Conservation (phyloP, 1,140 invertebrate genomes). For the Delia radicum region DNA sequence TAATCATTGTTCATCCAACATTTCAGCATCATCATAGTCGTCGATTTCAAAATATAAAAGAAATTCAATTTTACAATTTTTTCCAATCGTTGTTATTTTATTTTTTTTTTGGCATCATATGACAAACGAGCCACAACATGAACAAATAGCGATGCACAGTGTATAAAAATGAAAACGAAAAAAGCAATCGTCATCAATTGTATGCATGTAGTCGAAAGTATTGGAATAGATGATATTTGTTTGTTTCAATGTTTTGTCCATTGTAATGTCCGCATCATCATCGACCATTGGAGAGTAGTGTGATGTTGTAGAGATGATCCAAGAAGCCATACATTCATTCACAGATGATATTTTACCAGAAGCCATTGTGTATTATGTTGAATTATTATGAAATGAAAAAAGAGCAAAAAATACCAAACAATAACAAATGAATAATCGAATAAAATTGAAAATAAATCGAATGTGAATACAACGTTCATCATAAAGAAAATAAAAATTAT, state of each 20-base stretch:
- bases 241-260: background rate
- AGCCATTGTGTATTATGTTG: background rate
- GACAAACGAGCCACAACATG: slow-evolving; percentile 11
- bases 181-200: background rate
- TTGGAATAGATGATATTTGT: background rate
- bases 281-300: background rate
- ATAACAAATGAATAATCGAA: background rate
- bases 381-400: background rate
- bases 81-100: too few relatives aligned
- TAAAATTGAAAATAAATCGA: slow-evolving; percentile 19
- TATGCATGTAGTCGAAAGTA: background rate
- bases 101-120: background rate
- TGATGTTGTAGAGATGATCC: background rate
- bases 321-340: background rate
- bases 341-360: slow-evolving; percentile 6
- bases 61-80: slow-evolving; percentile 15
- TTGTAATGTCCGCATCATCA: background rate
- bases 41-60: background rate
- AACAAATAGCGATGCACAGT: background rate
- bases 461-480: slow-evolving; percentile 3
- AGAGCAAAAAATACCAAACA: background rate
- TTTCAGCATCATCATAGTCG: background rate
- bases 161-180: background rate
- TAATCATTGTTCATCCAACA: background rate
- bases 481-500: background rate